These are phyloP conservation scores for Hedychridium roseum DNA, from an alignment of 2,888 invertebrate species.

Conservation along the genomic window DNA sequence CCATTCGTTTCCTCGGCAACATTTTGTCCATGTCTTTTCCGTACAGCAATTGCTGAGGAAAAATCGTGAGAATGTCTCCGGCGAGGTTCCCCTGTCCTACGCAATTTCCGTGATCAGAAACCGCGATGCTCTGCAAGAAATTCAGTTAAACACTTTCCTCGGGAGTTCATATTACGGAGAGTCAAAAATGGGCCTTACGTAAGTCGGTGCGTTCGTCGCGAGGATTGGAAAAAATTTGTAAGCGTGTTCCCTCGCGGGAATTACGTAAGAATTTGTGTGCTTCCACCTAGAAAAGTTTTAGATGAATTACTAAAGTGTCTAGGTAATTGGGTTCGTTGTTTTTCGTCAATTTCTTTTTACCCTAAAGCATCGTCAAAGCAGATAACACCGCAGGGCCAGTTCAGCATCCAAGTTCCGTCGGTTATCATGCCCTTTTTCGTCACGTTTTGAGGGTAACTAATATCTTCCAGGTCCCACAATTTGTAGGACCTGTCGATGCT, in stretches of 20 bases:
- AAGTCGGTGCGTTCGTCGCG: conserved; percentile 61
- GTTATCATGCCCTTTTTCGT: conserved; percentile 62
- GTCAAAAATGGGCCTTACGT: no score
- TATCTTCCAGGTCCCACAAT: conserved; percentile 74
- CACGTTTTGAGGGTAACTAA: conserved; percentile 56
- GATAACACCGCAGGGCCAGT: conserved; percentile 65
- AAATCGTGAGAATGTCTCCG: conserved; percentile 66
- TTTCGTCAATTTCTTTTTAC: conserved; percentile 40
- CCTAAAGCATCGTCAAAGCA: conserved; percentile 62
- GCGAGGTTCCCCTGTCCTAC: conserved; percentile 65
- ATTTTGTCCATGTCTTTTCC: conserved; percentile 51
- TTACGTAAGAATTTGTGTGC: conserved; percentile 54
- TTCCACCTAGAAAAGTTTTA: conserved; percentile 45
- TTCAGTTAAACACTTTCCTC: conserved; percentile 3
- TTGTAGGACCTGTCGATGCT: conserved; percentile 73
- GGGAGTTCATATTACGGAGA: no score
- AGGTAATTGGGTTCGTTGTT: no score
- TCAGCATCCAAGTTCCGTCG: conserved; percentile 66
- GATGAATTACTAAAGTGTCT: no score
- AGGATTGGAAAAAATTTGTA: conserved; percentile 55
- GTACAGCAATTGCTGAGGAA: conserved; percentile 63
- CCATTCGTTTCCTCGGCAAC: conserved; percentile 47
- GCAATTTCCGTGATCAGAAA: conserved; percentile 67
- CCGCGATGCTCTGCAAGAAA: conserved; percentile 51
- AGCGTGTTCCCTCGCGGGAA: conserved; percentile 58